A percentile compares a stretch with the other conserved stretches of the same genome.
These are phyloP conservation scores for Morinoia aosen DNA, from an alignment of 2,888 invertebrate species.

Conservation along the genomic window DNA sequence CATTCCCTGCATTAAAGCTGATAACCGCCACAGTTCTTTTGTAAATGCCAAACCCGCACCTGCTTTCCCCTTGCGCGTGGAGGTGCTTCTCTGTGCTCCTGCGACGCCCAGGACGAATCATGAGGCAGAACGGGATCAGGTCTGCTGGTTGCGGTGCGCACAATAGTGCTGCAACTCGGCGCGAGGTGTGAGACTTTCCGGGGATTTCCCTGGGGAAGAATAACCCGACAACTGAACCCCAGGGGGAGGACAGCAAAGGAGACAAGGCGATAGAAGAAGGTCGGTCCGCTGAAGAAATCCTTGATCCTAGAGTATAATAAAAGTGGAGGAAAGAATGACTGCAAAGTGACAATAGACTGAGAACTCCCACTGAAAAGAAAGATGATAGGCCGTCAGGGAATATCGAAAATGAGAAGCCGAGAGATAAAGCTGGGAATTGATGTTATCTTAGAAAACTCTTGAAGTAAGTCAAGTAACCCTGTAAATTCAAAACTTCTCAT, in stretches of 20 bases:
- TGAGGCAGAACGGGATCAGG: neutral
- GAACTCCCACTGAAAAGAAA: neutral
- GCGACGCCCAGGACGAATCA: neutral
- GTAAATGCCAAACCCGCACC: neutral
- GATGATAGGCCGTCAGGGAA: neutral
- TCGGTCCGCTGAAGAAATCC: neutral
- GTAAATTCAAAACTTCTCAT: neutral
- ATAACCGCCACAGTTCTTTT: neutral
- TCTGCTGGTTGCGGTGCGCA: neutral
- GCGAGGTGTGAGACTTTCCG: constrained; percentile 19
- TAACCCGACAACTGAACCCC: constrained; percentile 10
- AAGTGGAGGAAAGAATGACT: neutral
- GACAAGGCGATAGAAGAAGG: neutral
- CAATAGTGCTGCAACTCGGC: neutral
- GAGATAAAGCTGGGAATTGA: neutral
- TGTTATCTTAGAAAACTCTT: neutral
- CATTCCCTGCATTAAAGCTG: neutral
- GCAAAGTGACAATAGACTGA: neutral
- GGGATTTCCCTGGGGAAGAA: constrained; percentile 31
- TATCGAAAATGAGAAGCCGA: neutral
- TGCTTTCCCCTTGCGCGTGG: neutral
- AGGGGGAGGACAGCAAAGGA: neutral
- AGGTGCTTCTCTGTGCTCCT: neutral
- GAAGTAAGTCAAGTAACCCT: neutral
- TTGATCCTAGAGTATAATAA: neutral